Percentiles rank a stretch among this genome's conserved stretches.
Conservation (phyloP, 2,888 invertebrate species). For the Eupithecia abbreviata region DNA sequence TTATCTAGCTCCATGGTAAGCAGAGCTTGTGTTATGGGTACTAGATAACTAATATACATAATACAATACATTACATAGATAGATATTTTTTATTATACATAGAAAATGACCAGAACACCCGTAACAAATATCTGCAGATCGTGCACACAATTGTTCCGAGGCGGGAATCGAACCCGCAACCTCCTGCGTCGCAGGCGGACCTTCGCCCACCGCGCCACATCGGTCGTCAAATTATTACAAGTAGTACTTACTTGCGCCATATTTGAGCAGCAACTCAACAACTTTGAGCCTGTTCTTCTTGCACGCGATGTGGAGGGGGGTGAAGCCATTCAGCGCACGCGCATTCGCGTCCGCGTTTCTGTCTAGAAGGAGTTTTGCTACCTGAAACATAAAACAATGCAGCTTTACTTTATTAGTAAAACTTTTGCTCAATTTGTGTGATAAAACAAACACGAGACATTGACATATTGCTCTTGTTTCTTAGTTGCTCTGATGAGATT, state of each 20-base stretch:
- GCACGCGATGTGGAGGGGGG: slow-evolving; percentile 98
- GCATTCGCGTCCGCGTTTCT: slow-evolving; percentile 98
- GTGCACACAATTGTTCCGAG: too few relatives aligned
- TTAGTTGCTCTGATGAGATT: slow-evolving; percentile 30
- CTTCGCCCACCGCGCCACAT: too few relatives aligned
- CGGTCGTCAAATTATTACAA: too few relatives aligned
- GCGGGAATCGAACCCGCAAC: too few relatives aligned
- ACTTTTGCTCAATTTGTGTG: background rate
- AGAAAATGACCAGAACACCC: too few relatives aligned
- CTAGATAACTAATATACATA: too few relatives aligned
- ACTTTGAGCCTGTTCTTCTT: slow-evolving; percentile 99
- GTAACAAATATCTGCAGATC: too few relatives aligned
- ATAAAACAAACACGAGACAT: background rate
- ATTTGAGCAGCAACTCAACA: slow-evolving; percentile 96
- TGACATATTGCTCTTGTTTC: background rate
- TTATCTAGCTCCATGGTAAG: too few relatives aligned
- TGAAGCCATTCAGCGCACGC: slow-evolving; percentile 98
- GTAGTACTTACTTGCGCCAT: slow-evolving; percentile 90
- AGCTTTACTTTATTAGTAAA: background rate
- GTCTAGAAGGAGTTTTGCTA: slow-evolving; percentile 95
- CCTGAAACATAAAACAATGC: slow-evolving; percentile 76
- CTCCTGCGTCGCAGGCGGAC: too few relatives aligned
- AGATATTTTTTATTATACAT: too few relatives aligned
- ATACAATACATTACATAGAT: too few relatives aligned
- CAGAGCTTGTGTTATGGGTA: too few relatives aligned